These are phyloP conservation scores for Microctenopoma steveboyesi DNA, from an alignment of 2,797 vertebrate genomes.

Conservation along the genomic window DNA sequence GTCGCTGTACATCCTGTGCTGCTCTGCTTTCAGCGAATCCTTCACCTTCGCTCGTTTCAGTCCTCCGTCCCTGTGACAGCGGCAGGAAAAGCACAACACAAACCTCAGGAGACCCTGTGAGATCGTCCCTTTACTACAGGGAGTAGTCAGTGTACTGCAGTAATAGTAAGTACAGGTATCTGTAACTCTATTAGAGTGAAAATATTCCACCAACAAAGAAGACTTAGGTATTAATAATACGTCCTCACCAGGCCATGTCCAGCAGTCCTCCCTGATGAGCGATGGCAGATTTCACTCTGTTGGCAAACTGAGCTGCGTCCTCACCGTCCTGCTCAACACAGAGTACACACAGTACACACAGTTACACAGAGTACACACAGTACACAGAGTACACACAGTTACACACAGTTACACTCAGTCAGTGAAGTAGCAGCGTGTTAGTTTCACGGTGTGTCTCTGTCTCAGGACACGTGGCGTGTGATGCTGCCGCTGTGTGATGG, in stretches of 20 bases:
- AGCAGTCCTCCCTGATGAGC: conserved; percentile 91
- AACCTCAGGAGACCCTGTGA: too few relatives aligned
- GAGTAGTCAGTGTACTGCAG: too few relatives aligned
- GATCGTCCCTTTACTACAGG: too few relatives aligned
- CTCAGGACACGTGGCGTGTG: too few relatives aligned
- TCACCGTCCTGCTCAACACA: conserved; percentile 86
- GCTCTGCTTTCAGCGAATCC: conserved; percentile 88
- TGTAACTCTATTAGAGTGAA: not conserved
- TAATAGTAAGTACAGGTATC: too few relatives aligned
- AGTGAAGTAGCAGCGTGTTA: too few relatives aligned
- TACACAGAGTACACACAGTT: too few relatives aligned
- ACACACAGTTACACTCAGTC: too few relatives aligned
- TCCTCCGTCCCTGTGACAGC: conserved; percentile 88
- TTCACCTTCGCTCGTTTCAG: conserved; percentile 94
- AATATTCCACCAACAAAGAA: too few relatives aligned
- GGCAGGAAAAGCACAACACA: too few relatives aligned
- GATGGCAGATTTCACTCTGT: conserved; percentile 93
- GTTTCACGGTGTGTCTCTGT: too few relatives aligned
- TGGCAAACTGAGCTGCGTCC: conserved; percentile 93
- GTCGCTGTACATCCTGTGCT: conserved; percentile 96
- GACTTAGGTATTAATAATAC: not conserved
- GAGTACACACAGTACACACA: not conserved
- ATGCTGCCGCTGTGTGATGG: not conserved
- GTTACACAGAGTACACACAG: too few relatives aligned
- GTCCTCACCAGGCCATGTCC: conserved; percentile 91